Conservation (phyloP, 2,888 invertebrate genomes). For the Lucinisca nassula region DNA sequence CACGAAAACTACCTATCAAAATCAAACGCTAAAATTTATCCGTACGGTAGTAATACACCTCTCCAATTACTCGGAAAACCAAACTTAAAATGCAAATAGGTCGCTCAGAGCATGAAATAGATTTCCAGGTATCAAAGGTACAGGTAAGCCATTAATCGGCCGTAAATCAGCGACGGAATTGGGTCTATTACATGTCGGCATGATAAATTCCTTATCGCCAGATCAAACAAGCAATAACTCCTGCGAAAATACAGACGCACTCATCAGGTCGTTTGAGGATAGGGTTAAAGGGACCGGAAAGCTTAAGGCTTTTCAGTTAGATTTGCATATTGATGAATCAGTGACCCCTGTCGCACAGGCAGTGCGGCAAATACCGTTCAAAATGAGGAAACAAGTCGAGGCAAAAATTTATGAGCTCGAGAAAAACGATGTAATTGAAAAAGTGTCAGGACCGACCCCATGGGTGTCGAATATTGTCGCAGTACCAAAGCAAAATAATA, state of each 20-base stretch:
- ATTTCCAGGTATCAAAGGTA: conserved; percentile 4
- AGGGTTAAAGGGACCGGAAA: neutral
- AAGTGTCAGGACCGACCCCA: conserved; percentile 1
- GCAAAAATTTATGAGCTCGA: neutral
- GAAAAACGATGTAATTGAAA: conserved; percentile 11
- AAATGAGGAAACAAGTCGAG: neutral
- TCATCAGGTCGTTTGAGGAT: neutral
- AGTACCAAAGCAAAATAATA: neutral
- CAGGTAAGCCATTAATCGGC: conserved; percentile 3
- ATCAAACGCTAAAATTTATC: neutral
- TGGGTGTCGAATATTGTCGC: neutral
- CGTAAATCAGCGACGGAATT: neutral
- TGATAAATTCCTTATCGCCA: neutral
- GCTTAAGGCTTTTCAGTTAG: neutral
- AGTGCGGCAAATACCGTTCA: neutral
- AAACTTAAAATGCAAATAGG: neutral
- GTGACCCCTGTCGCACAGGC: neutral
- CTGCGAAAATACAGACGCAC: neutral
- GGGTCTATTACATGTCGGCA: neutral
- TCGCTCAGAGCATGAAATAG: neutral
- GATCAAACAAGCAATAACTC: neutral
- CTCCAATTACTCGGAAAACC: neutral
- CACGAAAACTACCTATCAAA: neutral
- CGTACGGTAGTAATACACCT: neutral
- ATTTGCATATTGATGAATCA: neutral